A percentile compares a stretch with the other conserved stretches of the same genome.
These are phyloP conservation scores for Lepidocyrtoides sp. DNA, from an alignment of 2,888 invertebrate species.

Conservation along the genomic window DNA sequence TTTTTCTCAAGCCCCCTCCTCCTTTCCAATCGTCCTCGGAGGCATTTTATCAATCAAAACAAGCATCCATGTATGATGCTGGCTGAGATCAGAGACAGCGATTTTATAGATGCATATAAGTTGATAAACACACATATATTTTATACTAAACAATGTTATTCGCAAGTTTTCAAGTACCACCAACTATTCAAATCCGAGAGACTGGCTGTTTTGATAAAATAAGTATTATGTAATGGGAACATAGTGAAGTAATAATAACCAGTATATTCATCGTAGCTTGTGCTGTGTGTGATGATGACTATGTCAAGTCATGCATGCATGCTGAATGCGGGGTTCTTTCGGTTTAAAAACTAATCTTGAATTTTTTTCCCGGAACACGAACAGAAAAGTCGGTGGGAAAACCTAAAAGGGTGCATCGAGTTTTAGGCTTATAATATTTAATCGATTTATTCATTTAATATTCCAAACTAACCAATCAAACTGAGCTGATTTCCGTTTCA, in stretches of 20 bases:
- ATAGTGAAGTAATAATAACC: conserved; percentile 57
- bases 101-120: too few species aligned
- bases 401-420: background rate
- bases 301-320: conserved; percentile 71
- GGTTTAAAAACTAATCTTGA: conserved; percentile 64
- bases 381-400: conserved; percentile 28
- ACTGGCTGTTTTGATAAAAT: conserved; percentile 42
- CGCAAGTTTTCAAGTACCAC: conserved; percentile 47
- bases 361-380: conserved; percentile 61
- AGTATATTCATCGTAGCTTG: background rate
- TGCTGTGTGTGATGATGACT: conserved; percentile 15
- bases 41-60: conserved; percentile 74
- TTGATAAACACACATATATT: too few species aligned
- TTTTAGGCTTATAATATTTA: background rate
- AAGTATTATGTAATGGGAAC: conserved; percentile 53
- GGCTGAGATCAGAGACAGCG: background rate
- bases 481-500: conserved; percentile 32
- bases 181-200: background rate
- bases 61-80: conserved; percentile 49
- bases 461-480: conserved; percentile 45
- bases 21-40: background rate
- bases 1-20: conserved; percentile 61
- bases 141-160: conserved; percentile 11
- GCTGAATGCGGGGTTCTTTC: conserved; percentile 26
- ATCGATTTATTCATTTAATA: conserved; percentile 7